Base-by-base conservation (phyloP, 1,140 invertebrate genomes). In the Trichonephila clavata region DNA sequence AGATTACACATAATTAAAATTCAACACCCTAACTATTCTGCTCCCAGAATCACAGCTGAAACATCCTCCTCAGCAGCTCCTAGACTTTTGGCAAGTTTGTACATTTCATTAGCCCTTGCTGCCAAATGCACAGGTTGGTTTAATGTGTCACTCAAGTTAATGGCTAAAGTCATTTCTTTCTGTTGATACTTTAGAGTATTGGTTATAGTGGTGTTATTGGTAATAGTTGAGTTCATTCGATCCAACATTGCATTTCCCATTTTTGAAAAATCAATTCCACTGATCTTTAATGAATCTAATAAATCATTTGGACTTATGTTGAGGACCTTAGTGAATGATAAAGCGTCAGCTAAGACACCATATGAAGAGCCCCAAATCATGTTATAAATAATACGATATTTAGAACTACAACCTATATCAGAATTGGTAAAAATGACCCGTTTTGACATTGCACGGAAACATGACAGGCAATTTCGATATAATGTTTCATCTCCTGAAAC, bases 311-410 rank as follows among this genome's bases (percentile, higher is more conserved):
- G 97, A 94, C 98, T 97, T 60, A 99, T 97, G 3, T 98, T 98
- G 32, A 98, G 97, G 86, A 98, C 97, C 96, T 99, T 98, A 13
- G 98, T 98, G 83, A 99, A 96, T 59, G 98, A 98, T 97, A 99
- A 97, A 60, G 97, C 98, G 96, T 99, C 99, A 0, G 98, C 98
- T 65, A 99, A 96, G 14, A 98, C 98, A 2, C 98, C 98, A 94
- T 99, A 96, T 60, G 98, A 97, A 32, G 99, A 97, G 2, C 98
- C 98, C 95, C 97, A 96, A 95, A 99, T 97, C 94, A 98, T 96
- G 95, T 99, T 98, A 94, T 99, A 96, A 86, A 99, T 98, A 8
- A 99, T 96, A 96, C 99, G 99, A 97, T 99, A 99, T 96, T 99
- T 98, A 57, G 98, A 97, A 60, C 98, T 98, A 95, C 98, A 98